Percentiles rank a stretch among this genome's conserved stretches.
Evolutionary conservation across 2,797 vertebrate species (phyloP).

Genomic region (Parambassis ranga): DNA sequence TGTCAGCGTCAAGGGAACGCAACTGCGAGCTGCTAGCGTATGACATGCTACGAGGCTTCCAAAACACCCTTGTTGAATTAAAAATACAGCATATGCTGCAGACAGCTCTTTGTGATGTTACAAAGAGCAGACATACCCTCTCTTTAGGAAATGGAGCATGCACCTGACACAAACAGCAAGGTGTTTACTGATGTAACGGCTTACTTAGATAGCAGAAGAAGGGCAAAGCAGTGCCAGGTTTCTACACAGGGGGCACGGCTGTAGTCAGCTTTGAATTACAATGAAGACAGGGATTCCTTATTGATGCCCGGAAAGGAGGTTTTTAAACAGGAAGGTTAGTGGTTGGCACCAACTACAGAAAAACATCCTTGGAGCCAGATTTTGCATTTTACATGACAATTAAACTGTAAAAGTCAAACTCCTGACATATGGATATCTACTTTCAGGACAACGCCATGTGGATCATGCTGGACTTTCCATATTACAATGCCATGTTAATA

Average conservation of each 20-base stretch:
- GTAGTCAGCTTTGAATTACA: constrained; percentile 26
- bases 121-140: constrained; percentile 48
- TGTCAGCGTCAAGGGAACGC: constrained; percentile 69
- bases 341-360: constrained; percentile 11
- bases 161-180: constrained; percentile 38
- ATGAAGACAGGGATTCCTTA: constrained; percentile 28
- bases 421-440: no score
- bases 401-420: neutral
- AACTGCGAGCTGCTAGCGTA: constrained; percentile 54
- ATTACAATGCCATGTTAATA: no score
- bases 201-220: constrained; percentile 25
- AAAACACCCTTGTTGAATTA: constrained; percentile 72
- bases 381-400: constrained; percentile 7
- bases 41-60: constrained; percentile 69
- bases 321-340: constrained; percentile 2
- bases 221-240: neutral
- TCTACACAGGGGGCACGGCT: constrained; percentile 11
- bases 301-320: constrained; percentile 19
- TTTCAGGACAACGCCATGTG: no score
- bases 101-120: constrained; percentile 54
- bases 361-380: constrained; percentile 5
- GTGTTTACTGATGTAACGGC: constrained; percentile 54
- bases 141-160: constrained; percentile 45
- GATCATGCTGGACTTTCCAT: no score
- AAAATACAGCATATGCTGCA: constrained; percentile 69